phyloP scores from a whole-genome alignment of 2,888 invertebrate genomes.

The Lymantria monacha region DNA sequence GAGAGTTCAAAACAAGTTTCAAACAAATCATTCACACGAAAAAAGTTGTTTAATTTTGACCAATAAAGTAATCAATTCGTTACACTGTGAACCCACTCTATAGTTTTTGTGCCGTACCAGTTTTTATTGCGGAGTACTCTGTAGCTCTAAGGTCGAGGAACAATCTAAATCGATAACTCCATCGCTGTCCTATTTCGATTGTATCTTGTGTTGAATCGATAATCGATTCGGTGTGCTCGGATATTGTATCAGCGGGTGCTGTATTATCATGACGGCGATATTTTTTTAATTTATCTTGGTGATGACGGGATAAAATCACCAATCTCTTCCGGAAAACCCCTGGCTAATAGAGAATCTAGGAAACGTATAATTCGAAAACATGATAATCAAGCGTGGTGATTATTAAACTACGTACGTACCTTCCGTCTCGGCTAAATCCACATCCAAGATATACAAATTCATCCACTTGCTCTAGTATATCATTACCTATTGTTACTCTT shows the following conservation, averaged over 20 bases:
- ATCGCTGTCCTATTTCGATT: constrained; percentile 60
- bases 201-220: constrained; percentile 38
- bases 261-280: background rate
- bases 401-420: too few relatives aligned
- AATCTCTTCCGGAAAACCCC: too few relatives aligned
- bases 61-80: constrained; percentile 22
- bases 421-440: too few relatives aligned
- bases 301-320: too few relatives aligned
- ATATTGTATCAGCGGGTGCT: constrained; percentile 25
- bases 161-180: constrained; percentile 56
- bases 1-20: background rate
- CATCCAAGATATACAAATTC: too few relatives aligned
- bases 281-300: too few relatives aligned
- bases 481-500: too few relatives aligned
- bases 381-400: too few relatives aligned
- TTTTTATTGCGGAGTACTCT: constrained; percentile 27
- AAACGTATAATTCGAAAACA: too few relatives aligned
- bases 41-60: constrained; percentile 11
- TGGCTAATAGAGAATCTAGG: too few relatives aligned
- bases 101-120: constrained; percentile 21
- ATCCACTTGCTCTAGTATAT: too few relatives aligned
- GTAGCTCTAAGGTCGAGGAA: constrained; percentile 19
- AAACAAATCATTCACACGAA: constrained; percentile 13
- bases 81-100: constrained; percentile 8
- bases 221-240: constrained; percentile 60